Conservation (phyloP, 2,797 vertebrate species). For the Odontamblyopus lacepedii region DNA sequence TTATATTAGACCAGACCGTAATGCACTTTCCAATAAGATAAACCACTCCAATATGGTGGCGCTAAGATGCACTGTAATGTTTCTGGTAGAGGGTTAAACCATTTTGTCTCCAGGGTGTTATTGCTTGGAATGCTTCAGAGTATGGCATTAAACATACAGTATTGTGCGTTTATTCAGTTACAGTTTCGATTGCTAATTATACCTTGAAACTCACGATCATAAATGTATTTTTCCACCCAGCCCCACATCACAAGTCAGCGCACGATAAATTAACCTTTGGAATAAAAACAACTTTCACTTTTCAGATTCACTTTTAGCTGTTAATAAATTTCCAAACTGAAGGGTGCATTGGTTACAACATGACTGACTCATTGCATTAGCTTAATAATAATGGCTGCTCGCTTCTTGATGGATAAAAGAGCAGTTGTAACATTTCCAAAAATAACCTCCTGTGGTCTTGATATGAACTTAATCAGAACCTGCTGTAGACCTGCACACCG, state of each 20-base stretch:
- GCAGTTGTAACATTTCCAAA: conserved; percentile 7
- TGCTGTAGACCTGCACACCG: not conserved
- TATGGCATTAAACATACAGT: too few relatives aligned
- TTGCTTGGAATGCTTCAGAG: too few relatives aligned
- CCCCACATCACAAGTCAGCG: not conserved
- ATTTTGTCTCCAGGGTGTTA: too few relatives aligned
- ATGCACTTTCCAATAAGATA: too few relatives aligned
- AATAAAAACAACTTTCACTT: not conserved
- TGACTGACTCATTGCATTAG: not conserved
- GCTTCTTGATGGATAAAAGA: not conserved
- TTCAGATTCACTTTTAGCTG: not conserved
- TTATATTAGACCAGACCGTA: too few relatives aligned
- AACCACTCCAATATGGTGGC: too few relatives aligned
- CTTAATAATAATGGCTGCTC: not conserved
- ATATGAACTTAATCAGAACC: conserved; percentile 10
- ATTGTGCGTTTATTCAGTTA: too few relatives aligned
- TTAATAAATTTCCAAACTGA: not conserved
- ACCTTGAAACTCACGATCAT: too few relatives aligned
- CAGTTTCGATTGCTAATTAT: too few relatives aligned
- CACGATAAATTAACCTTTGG: not conserved
- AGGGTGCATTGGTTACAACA: not conserved
- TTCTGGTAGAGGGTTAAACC: too few relatives aligned
- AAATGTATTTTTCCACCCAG: not conserved
- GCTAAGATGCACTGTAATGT: too few relatives aligned
- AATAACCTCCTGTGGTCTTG: conserved; percentile 4